These are phyloP conservation scores for Philantomba maxwellii DNA, from an alignment of 2,113 vertebrate genomes.

Conservation along the genomic window DNA sequence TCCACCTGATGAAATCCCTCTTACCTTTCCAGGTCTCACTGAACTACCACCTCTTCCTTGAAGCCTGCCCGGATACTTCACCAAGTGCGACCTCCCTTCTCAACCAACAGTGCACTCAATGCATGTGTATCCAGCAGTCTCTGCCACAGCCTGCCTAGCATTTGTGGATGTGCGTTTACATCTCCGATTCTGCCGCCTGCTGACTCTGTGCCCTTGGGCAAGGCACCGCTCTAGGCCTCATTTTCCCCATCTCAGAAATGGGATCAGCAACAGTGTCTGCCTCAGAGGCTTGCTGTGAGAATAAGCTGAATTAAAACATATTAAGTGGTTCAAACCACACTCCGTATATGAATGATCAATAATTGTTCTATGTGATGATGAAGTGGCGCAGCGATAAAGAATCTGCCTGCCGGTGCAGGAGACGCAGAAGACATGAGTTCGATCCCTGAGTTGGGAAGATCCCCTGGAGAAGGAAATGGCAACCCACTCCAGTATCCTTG, in stretches of 20 bases:
- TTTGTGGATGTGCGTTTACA: rapidly evolving
- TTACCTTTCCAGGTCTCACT: background rate
- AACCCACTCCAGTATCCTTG: background rate
- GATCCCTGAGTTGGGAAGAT: background rate
- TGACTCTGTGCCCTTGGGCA: background rate
- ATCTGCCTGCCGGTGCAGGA: background rate
- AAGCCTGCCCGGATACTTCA: background rate
- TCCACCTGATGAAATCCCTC: background rate
- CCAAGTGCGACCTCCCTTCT: background rate
- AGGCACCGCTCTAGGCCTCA: background rate
- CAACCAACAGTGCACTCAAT: too few relatives aligned
- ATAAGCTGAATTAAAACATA: background rate
- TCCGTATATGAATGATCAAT: background rate
- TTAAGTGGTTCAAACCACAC: background rate
- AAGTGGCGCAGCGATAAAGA: background rate
- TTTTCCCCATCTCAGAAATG: background rate
- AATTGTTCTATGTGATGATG: background rate
- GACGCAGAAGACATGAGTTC: rapidly evolving
- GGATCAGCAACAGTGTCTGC: background rate
- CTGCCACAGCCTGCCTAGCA: background rate
- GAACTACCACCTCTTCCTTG: background rate
- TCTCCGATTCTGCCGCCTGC: background rate
- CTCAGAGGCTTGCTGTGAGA: background rate
- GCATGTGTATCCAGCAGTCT: background rate
- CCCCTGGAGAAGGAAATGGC: background rate